phyloP scores from a whole-genome alignment of 1,140 invertebrate genomes.

The Spodoptera frugiperda region DNA sequence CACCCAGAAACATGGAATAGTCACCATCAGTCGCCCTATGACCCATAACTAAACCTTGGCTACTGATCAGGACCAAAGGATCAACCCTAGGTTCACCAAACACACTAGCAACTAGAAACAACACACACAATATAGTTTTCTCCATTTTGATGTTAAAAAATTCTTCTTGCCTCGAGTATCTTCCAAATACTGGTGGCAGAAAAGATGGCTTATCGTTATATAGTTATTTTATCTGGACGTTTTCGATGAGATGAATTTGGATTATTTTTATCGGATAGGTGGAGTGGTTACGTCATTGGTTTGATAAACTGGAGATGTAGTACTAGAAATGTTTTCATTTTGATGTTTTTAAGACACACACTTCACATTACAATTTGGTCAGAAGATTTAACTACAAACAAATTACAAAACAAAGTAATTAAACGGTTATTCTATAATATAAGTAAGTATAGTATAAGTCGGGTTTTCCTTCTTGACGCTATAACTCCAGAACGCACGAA shows the following conservation, averaged over 20 bases:
- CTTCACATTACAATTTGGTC: too few species aligned
- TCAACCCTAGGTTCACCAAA: slow-evolving; percentile 70
- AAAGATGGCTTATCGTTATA: slow-evolving; percentile 50
- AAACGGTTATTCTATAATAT: too few species aligned
- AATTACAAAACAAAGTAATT: not conserved
- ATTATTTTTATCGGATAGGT: slow-evolving; percentile 60
- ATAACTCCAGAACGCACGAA: too few species aligned
- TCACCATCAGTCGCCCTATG: slow-evolving; percentile 71
- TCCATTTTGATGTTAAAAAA: slow-evolving; percentile 57
- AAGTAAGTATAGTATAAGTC: too few species aligned
- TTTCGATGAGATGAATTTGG: slow-evolving; percentile 56
- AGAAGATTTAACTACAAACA: too few species aligned
- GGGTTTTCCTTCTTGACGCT: too few species aligned
- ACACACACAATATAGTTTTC: slow-evolving; percentile 55
- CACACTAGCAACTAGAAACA: slow-evolving; percentile 59
- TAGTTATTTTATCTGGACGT: slow-evolving; percentile 65
- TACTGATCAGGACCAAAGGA: slow-evolving; percentile 72
- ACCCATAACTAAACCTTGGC: slow-evolving; percentile 77
- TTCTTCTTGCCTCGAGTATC: slow-evolving; percentile 43
- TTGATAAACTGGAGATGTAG: slow-evolving; percentile 40
- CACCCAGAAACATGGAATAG: slow-evolving; percentile 75
- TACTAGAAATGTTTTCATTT: not conserved
- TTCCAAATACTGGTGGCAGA: slow-evolving; percentile 49
- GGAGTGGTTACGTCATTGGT: slow-evolving; percentile 49
- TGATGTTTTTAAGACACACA: not conserved